These are phyloP conservation scores for Callithrix jacchus DNA, from an alignment of 2,113 vertebrate genomes.

Conservation along the genomic window DNA sequence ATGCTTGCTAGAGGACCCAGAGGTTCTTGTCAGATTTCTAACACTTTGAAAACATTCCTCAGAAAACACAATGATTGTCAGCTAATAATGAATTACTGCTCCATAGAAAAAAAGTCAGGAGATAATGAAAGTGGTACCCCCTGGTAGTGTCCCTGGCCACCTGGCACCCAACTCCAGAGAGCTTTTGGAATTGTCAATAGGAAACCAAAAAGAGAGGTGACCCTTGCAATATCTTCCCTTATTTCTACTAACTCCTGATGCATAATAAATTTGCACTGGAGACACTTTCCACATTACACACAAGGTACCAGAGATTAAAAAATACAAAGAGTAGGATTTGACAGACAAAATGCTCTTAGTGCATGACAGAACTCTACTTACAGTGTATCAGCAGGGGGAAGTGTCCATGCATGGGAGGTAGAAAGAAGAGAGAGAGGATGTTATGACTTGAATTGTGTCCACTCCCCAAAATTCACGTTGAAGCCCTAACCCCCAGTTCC, in stretches of 20 bases:
- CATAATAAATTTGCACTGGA: not conserved
- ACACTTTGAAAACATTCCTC: not conserved
- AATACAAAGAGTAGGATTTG: not conserved
- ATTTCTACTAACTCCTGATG: not conserved
- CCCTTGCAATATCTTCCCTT: not conserved
- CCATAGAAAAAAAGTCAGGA: not conserved
- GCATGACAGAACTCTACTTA: not conserved
- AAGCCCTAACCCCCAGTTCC: not conserved
- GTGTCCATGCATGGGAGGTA: fast-evolving
- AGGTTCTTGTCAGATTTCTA: not conserved
- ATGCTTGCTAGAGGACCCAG: not conserved
- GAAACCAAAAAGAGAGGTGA: not conserved
- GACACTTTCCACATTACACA: not conserved
- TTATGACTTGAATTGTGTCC: not conserved
- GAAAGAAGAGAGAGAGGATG: not conserved
- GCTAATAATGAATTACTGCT: not conserved
- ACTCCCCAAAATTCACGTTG: not conserved
- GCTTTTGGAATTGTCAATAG: not conserved
- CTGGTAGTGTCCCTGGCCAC: not conserved
- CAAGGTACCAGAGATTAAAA: not conserved
- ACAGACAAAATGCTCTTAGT: not conserved
- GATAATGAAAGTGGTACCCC: not conserved
- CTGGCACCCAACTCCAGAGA: not conserved
- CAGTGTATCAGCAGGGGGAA: not conserved
- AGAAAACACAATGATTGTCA: not conserved